Conservation (phyloP, 2,113 vertebrate species). For the Salvelinus namaycush region DNA sequence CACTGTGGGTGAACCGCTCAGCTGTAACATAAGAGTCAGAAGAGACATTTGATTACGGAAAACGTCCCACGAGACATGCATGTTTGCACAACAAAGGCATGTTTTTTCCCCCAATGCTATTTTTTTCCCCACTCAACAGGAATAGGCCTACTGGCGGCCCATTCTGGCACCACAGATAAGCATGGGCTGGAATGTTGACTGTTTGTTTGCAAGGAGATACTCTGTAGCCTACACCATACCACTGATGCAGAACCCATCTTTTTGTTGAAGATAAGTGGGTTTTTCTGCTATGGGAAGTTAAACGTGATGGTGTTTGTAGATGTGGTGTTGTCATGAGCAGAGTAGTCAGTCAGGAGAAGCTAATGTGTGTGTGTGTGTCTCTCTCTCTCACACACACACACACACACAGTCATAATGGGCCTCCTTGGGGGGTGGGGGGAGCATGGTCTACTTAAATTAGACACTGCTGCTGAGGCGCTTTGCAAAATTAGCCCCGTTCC, state of each 20-base stretch:
- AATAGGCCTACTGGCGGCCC: constrained; percentile 34
- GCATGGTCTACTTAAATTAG: constrained; percentile 49
- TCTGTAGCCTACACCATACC: constrained; percentile 13
- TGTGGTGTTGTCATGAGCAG: not conserved
- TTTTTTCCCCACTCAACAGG: constrained; percentile 27
- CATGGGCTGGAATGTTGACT: constrained; percentile 58
- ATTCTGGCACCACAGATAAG: constrained; percentile 61
- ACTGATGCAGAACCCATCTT: constrained; percentile 55
- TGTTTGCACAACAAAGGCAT: constrained; percentile 2
- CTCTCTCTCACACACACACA: too few species aligned
- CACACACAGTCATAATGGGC: constrained; percentile 16
- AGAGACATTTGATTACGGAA: constrained; percentile 1
- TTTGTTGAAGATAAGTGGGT: constrained; percentile 44
- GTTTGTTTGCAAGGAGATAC: constrained; percentile 55
- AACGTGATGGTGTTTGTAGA: not conserved
- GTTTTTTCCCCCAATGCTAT: constrained; percentile 24
- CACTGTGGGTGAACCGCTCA: not conserved
- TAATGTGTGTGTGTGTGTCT: not conserved
- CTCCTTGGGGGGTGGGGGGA: constrained; percentile 1
- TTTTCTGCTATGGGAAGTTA: not conserved
- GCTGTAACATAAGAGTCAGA: not conserved
- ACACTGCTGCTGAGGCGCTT: constrained; percentile 39
- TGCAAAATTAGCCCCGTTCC: constrained; percentile 46
- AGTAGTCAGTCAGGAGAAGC: not conserved
- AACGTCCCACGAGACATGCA: not conserved